These are phyloP conservation scores for Apomyelois bistriatella DNA, from an alignment of 2,888 invertebrate genomes.

Conservation along the genomic window DNA sequence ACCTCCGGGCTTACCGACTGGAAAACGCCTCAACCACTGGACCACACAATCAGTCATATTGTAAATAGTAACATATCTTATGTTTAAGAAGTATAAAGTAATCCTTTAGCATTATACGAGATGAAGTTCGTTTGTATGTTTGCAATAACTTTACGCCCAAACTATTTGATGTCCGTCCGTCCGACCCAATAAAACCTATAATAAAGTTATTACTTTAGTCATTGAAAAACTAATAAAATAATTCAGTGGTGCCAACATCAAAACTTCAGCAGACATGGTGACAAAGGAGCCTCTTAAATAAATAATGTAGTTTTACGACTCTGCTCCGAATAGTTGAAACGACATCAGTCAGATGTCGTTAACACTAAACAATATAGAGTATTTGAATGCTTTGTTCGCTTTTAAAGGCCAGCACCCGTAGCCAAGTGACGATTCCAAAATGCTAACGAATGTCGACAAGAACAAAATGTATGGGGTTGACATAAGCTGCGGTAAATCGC, in stretches of 20 bases:
- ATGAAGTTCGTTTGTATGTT: background rate
- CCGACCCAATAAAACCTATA: background rate
- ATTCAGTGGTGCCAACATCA: constrained; percentile 13
- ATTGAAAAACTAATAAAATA: constrained; percentile 6
- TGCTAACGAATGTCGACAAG: too few relatives aligned
- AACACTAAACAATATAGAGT: background rate
- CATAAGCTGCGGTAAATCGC: too few relatives aligned
- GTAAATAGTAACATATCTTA: too few relatives aligned
- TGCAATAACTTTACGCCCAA: background rate
- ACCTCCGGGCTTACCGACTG: too few relatives aligned
- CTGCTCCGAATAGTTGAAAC: background rate
- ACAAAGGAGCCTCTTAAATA: constrained; percentile 24
- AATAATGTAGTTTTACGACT: constrained; percentile 18
- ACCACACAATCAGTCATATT: too few relatives aligned
- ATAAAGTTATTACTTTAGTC: constrained; percentile 4
- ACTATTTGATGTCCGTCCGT: background rate
- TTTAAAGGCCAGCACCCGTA: too few relatives aligned
- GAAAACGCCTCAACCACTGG: too few relatives aligned
- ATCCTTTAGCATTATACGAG: background rate
- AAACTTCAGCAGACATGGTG: constrained; percentile 21
- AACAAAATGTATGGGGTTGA: too few relatives aligned
- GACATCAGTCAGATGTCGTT: background rate
- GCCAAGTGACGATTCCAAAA: too few relatives aligned
- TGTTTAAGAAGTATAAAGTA: too few relatives aligned
- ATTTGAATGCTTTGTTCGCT: background rate